Percentiles rank a stretch among this genome's conserved stretches.
Conservation (phyloP, 2,888 invertebrate genomes). For the Vanessa cardui region DNA sequence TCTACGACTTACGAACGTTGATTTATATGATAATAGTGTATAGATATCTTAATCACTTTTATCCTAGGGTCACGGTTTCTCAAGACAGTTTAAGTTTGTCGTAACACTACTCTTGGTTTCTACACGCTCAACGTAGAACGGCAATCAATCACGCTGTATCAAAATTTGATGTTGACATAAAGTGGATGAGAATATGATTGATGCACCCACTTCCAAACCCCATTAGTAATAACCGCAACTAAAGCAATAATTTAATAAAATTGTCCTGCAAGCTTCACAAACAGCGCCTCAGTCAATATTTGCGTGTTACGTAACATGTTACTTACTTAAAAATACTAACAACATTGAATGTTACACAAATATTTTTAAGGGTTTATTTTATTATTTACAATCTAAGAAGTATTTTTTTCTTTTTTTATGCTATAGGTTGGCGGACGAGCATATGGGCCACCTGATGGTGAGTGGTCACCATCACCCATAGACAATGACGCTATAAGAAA, state of each 20-base stretch:
- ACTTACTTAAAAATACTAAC: neutral
- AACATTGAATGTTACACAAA: neutral
- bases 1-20: slow-evolving; percentile 62
- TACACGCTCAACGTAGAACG: slow-evolving; percentile 52
- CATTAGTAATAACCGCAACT: slow-evolving; percentile 54
- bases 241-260: slow-evolving; percentile 37
- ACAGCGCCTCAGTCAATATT: neutral
- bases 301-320: neutral
- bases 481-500: no score
- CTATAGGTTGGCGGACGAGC: no score
- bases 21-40: slow-evolving; percentile 61
- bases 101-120: slow-evolving; percentile 11
- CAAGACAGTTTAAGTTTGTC: slow-evolving; percentile 33
- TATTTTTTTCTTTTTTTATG: no score
- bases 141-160: slow-evolving; percentile 76
- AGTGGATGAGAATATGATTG: slow-evolving; percentile 81
- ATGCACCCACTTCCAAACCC: slow-evolving; percentile 66
- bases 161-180: slow-evolving; percentile 79
- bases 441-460: no score
- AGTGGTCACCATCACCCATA: no score
- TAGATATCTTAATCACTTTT: slow-evolving; percentile 3
- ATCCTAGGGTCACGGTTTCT: slow-evolving; percentile 30
- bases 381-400: no score
- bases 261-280: slow-evolving; percentile 5
- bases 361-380: no score